These are phyloP conservation scores for Nephila pilipes DNA, from an alignment of 1,140 invertebrate genomes.

Conservation along the genomic window DNA sequence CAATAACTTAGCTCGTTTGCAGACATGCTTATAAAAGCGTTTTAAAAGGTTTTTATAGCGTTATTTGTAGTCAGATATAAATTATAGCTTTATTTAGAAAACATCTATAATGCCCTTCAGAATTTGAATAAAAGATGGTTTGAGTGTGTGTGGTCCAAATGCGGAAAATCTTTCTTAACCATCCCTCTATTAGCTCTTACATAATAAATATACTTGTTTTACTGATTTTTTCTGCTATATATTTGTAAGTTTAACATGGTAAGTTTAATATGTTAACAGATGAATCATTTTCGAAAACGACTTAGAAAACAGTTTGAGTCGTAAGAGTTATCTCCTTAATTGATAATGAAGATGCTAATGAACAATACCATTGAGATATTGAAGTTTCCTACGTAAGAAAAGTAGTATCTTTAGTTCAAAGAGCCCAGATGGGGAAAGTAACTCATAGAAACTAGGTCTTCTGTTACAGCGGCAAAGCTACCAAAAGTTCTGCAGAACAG, in stretches of 20 bases:
- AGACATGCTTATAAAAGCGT: conserved; percentile 17
- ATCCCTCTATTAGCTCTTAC: too few relatives aligned
- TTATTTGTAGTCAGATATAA: neutral
- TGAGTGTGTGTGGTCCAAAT: too few relatives aligned
- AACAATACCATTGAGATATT: conserved; percentile 11
- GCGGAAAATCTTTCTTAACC: too few relatives aligned
- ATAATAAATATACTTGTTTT: neutral
- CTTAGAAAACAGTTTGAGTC: conserved; percentile 14
- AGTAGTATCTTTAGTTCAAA: conserved; percentile 20
- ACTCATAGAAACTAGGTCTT: conserved; percentile 7
- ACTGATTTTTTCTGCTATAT: conserved; percentile 7
- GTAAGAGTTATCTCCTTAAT: neutral
- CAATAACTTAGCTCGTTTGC: neutral
- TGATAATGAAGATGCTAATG: conserved; percentile 17
- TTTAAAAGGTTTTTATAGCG: conserved; percentile 11
- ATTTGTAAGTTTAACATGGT: conserved; percentile 7
- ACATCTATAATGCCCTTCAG: neutral
- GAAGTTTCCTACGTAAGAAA: conserved; percentile 3
- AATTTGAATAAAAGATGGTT: neutral
- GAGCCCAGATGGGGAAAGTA: neutral
- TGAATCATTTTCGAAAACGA: neutral
- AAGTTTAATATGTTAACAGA: neutral
- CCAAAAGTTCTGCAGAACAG: conserved; percentile 26
- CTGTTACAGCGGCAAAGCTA: conserved; percentile 24
- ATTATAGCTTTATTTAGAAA: conserved; percentile 2